Evolutionary conservation across 2,113 vertebrate genomes (phyloP).

Genomic region (Malurus alboscapulatus): DNA sequence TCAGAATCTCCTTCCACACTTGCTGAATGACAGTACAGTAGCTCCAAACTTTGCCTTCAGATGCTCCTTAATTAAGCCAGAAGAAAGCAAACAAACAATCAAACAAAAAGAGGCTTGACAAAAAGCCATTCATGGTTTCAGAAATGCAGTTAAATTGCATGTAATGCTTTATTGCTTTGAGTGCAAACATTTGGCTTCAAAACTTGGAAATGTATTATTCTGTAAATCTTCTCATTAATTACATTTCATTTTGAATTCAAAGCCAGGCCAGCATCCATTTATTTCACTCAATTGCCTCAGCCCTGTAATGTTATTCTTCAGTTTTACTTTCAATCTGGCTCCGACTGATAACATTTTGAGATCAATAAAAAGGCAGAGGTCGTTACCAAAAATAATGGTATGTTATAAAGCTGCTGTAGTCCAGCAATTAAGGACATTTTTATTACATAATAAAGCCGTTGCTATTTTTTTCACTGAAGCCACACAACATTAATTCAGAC

Average conservation of each 20-base stretch:
- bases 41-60: neutral
- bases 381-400: slow-evolving; percentile 69
- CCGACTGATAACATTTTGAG: slow-evolving; percentile 66
- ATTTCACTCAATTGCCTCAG: slow-evolving; percentile 18
- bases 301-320: slow-evolving; percentile 35
- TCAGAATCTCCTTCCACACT: neutral
- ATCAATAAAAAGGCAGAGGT: slow-evolving; percentile 59
- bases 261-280: slow-evolving; percentile 2
- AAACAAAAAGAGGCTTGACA: neutral
- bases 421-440: slow-evolving; percentile 75
- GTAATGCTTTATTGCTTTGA: neutral
- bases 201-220: slow-evolving; percentile 12
- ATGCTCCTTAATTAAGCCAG: slow-evolving; percentile 8
- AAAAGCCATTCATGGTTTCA: neutral
- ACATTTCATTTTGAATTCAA: slow-evolving; percentile 44
- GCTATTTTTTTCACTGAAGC: slow-evolving; percentile 45
- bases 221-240: slow-evolving; percentile 52
- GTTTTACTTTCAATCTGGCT: slow-evolving; percentile 64
- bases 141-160: slow-evolving; percentile 6
- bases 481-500: slow-evolving; percentile 64
- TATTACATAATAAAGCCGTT: slow-evolving; percentile 69
- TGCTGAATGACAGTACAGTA: neutral
- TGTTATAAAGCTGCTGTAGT: slow-evolving; percentile 69
- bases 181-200: slow-evolving; percentile 36
- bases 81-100: neutral